Percentiles rank a stretch among this genome's conserved stretches.
phyloP scores from a whole-genome alignment of 2,797 vertebrate species.

The Acipenser oxyrinchus region DNA sequence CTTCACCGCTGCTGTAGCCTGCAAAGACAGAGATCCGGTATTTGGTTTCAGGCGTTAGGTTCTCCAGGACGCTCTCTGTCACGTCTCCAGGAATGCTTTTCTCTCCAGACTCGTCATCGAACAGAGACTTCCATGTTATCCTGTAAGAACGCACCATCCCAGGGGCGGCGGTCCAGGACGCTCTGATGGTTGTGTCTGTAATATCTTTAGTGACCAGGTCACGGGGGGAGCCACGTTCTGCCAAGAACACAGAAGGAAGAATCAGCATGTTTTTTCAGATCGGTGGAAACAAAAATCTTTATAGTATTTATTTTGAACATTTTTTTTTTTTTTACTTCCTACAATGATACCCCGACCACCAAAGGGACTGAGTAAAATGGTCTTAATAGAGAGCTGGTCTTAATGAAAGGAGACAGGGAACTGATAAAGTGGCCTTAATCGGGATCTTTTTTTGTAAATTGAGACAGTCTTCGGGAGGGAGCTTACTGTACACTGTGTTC shows the following conservation, averaged over 20 bases:
- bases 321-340: conserved; percentile 36
- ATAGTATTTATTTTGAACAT: conserved; percentile 31
- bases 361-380: conserved; percentile 46
- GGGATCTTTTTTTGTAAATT: too few species aligned
- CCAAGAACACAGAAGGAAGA: conserved; percentile 2
- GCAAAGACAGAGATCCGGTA: conserved; percentile 83
- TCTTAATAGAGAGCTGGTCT: too few species aligned
- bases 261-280: too few species aligned
- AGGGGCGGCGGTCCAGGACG: conserved; percentile 83
- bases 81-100: conserved; percentile 63
- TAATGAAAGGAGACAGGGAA: too few species aligned
- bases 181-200: conserved; percentile 72
- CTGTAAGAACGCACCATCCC: conserved; percentile 71
- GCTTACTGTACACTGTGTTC: too few species aligned
- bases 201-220: conserved; percentile 79
- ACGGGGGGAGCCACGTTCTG: conserved; percentile 75
- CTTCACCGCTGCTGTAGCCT: conserved; percentile 65
- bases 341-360: conserved; percentile 35
- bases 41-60: conserved; percentile 79
- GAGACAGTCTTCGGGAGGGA: too few species aligned
- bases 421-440: too few species aligned
- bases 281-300: conserved; percentile 4
- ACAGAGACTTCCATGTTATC: conserved; percentile 76
- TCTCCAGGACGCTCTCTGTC: conserved; percentile 64
- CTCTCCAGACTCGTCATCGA: conserved; percentile 66